phyloP scores from a whole-genome alignment of 2,888 invertebrate species.

The Cataglyphis altisquamis region DNA sequence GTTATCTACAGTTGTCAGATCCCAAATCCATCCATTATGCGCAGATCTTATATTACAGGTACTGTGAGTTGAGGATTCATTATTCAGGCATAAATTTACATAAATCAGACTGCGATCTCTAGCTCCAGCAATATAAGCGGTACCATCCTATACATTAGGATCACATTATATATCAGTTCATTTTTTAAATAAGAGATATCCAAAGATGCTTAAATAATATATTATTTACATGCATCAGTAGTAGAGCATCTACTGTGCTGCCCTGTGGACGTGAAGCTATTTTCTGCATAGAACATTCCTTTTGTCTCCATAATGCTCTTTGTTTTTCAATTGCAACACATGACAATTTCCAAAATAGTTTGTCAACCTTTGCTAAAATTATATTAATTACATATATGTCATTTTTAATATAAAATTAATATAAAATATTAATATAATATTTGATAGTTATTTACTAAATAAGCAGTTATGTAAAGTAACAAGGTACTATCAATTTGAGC shows the following conservation, averaged over 20 bases:
- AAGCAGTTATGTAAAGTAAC: slow-evolving; percentile 72
- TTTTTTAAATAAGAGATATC: background rate
- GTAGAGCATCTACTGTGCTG: slow-evolving; percentile 88
- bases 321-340: slow-evolving; percentile 89
- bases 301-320: slow-evolving; percentile 87
- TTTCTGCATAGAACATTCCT: slow-evolving; percentile 85
- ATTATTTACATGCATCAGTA: slow-evolving; percentile 87
- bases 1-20: slow-evolving; percentile 87
- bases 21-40: slow-evolving; percentile 90
- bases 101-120: slow-evolving; percentile 88
- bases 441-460: slow-evolving; percentile 78
- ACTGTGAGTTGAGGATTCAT: background rate
- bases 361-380: slow-evolving; percentile 84
- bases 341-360: slow-evolving; percentile 88
- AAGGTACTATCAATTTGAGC: slow-evolving; percentile 76
- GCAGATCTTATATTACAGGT: slow-evolving; percentile 85
- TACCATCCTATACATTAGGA: slow-evolving; percentile 75
- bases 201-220: slow-evolving; percentile 10
- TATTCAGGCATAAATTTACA: no score
- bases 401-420: background rate
- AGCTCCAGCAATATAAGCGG: slow-evolving; percentile 88
- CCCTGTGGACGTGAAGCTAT: slow-evolving; percentile 87
- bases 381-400: background rate
- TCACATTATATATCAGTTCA: slow-evolving; percentile 21
- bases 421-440: slow-evolving; percentile 51